These are phyloP conservation scores for Drosophila flavopinicola DNA, from an alignment of 2,888 invertebrate species.

Conservation along the genomic window DNA sequence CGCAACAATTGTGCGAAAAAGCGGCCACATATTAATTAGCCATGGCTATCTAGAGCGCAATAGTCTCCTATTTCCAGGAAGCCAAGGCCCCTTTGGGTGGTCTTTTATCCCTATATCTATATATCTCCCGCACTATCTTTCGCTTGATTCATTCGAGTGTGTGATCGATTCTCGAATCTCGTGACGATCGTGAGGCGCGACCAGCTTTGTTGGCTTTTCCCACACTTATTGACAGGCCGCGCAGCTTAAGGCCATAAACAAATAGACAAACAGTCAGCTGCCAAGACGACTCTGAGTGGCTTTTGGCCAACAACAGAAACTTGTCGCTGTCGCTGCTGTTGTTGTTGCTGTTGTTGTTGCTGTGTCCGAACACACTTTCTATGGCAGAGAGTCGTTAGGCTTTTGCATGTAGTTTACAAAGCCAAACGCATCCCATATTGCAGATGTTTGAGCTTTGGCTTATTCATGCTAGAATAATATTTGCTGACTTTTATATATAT, in stretches of 20 bases:
- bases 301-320: conserved; percentile 62
- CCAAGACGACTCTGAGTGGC: conserved; percentile 58
- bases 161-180: conserved; percentile 41
- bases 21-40: conserved; percentile 71
- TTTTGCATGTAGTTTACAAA: background rate
- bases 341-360: background rate
- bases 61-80: conserved; percentile 61
- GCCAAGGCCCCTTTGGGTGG: conserved; percentile 58
- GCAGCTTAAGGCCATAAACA: conserved; percentile 76
- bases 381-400: conserved; percentile 2
- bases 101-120: conserved; percentile 13
- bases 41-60: conserved; percentile 49
- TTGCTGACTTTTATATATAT: too few species aligned
- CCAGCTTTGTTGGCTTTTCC: conserved; percentile 74
- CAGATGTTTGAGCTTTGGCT: background rate
- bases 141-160: conserved; percentile 22
- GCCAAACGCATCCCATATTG: background rate
- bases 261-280: conserved; percentile 68
- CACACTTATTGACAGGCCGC: conserved; percentile 71
- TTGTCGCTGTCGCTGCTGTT: conserved; percentile 23
- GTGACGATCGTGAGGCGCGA: conserved; percentile 49
- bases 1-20: conserved; percentile 75
- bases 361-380: conserved; percentile 25
- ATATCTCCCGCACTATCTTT: background rate
- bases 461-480: too few species aligned